These are phyloP conservation scores for Carassius auratus DNA, from an alignment of 2,113 vertebrate species.

Conservation along the genomic window DNA sequence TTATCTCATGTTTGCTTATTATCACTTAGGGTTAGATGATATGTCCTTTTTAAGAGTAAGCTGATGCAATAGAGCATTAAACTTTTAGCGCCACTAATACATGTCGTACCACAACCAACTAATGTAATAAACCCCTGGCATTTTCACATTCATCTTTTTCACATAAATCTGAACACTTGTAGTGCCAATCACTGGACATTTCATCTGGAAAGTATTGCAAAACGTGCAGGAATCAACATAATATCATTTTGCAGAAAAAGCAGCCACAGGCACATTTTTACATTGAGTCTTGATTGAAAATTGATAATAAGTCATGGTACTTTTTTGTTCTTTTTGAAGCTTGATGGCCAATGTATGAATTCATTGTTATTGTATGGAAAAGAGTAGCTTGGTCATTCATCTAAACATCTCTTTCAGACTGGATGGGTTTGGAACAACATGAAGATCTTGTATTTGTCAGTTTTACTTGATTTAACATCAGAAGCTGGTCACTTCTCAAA, in stretches of 20 bases:
- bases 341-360: background rate
- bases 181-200: background rate
- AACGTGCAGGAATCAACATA: background rate
- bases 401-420: background rate
- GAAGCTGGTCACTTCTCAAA: slow-evolving; percentile 49
- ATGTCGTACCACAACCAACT: too few relatives aligned
- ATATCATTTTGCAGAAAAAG: background rate
- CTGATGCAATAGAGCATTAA: too few relatives aligned
- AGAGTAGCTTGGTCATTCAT: background rate
- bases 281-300: background rate
- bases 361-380: background rate
- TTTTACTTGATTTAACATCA: background rate
- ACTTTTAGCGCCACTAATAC: too few relatives aligned
- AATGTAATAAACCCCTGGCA: too few relatives aligned
- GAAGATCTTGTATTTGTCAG: background rate
- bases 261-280: background rate
- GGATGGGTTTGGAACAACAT: background rate
- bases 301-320: background rate
- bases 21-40: too few relatives aligned
- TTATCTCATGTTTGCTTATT: too few relatives aligned
- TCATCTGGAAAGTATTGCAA: background rate
- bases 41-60: too few relatives aligned
- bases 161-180: background rate
- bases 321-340: background rate
- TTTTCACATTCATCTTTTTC: too few relatives aligned